Conservation (phyloP, 2,113 vertebrate genomes). For the Petrocephalus zakoni region DNA sequence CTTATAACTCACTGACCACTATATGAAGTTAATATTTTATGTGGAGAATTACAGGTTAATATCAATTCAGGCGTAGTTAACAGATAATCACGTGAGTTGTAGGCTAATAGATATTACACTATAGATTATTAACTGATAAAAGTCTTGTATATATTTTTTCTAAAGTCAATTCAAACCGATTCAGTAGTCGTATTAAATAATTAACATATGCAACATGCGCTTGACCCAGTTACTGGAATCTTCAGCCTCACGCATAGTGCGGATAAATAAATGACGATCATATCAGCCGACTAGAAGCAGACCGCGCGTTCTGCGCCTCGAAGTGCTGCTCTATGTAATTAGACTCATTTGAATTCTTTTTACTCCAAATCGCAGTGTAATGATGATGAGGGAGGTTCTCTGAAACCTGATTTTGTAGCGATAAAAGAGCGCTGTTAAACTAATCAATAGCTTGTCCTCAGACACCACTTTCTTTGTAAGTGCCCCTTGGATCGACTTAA, state of each 20-base stretch:
- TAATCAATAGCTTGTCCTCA: constrained; percentile 46
- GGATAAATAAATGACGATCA: neutral
- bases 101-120: neutral
- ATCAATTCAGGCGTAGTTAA: neutral
- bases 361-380: constrained; percentile 5
- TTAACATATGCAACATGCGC: neutral
- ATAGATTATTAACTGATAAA: neutral
- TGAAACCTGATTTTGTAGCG: constrained; percentile 23
- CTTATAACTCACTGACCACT: neutral
- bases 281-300: neutral
- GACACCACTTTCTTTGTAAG: constrained; percentile 35
- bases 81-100: neutral
- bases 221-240: neutral
- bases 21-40: neutral
- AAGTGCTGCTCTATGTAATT: neutral
- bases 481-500: constrained; percentile 40
- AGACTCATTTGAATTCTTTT: neutral
- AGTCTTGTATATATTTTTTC: neutral
- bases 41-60: neutral
- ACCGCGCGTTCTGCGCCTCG: neutral
- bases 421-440: constrained; percentile 28
- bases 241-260: neutral
- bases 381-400: constrained; percentile 33
- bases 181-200: neutral
- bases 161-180: neutral